Conservation (phyloP, 2,888 invertebrate genomes). For the Trachelus stipa region DNA sequence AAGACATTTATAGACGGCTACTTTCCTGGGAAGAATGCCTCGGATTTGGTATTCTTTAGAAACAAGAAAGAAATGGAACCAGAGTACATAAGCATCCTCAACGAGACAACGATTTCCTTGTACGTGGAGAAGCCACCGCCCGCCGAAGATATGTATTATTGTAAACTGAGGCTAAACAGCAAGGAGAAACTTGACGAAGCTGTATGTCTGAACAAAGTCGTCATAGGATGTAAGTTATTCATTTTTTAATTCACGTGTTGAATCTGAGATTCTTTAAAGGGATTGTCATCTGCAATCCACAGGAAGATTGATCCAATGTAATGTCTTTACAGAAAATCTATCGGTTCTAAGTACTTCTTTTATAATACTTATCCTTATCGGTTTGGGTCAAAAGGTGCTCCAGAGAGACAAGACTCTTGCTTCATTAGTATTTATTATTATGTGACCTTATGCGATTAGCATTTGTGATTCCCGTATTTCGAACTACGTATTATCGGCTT, state of each 20-base stretch:
- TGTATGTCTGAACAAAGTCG: slow-evolving; percentile 71
- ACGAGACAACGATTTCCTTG: slow-evolving; percentile 74
- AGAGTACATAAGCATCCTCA: slow-evolving; percentile 70
- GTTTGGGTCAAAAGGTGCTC: slow-evolving; percentile 39
- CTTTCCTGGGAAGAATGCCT: slow-evolving; percentile 69
- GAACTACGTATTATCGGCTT: too few relatives aligned
- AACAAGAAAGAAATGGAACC: slow-evolving; percentile 61
- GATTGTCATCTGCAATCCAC: too few relatives aligned
- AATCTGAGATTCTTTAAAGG: too few relatives aligned
- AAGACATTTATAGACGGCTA: slow-evolving; percentile 61
- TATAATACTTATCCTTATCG: slow-evolving; percentile 37
- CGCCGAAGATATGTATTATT: slow-evolving; percentile 70
- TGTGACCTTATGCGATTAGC: slow-evolving; percentile 1
- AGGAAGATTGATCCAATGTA: too few relatives aligned
- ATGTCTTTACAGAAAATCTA: too few relatives aligned
- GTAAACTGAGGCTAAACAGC: slow-evolving; percentile 66
- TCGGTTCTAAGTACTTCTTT: slow-evolving; percentile 28
- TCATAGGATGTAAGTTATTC: slow-evolving; percentile 70
- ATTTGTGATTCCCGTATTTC: not conserved
- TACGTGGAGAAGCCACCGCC: slow-evolving; percentile 70
- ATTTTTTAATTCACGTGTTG: slow-evolving; percentile 62
- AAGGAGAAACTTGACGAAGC: slow-evolving; percentile 42
- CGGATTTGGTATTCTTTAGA: slow-evolving; percentile 67
- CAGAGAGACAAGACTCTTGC: slow-evolving; percentile 32
- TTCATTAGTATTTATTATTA: slow-evolving; percentile 1